Conservation (phyloP, 2,797 vertebrate genomes). For the Poeciliopsis gracilis region DNA sequence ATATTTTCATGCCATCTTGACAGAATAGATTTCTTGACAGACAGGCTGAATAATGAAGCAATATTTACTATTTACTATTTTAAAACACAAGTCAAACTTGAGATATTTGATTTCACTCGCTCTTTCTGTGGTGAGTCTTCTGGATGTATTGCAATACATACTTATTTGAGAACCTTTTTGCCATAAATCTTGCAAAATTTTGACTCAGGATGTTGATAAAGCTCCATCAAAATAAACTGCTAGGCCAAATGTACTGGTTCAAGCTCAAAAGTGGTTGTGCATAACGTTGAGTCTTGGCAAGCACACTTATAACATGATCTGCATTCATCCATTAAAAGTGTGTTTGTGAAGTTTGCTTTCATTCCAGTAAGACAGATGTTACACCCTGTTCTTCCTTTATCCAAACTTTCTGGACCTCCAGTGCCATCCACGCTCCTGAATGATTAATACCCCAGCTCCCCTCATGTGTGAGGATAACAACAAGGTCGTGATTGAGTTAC, state of each 20-base stretch:
- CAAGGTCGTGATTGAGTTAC: slow-evolving; percentile 75
- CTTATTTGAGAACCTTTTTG: background rate
- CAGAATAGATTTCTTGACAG: too few relatives aligned
- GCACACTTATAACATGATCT: background rate
- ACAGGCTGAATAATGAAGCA: background rate
- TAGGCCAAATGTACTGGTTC: background rate
- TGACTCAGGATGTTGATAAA: background rate
- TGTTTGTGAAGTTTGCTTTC: background rate
- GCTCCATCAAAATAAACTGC: background rate
- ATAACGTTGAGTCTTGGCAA: background rate
- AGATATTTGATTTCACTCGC: background rate
- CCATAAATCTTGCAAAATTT: background rate
- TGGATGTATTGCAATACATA: too few relatives aligned
- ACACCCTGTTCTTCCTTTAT: background rate
- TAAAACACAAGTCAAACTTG: background rate
- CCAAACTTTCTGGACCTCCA: slow-evolving; percentile 13
- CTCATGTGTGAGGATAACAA: slow-evolving; percentile 58
- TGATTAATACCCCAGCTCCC: slow-evolving; percentile 59
- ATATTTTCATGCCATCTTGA: background rate
- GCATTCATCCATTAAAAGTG: background rate
- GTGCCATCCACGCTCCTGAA: slow-evolving; percentile 49
- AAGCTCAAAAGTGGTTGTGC: background rate
- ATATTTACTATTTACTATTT: background rate
- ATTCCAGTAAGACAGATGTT: background rate
- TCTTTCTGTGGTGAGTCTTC: background rate